A percentile compares a stretch with the other conserved stretches of the same genome.
Conservation (phyloP, 2,888 invertebrate species). For the Crepidodera aurea region DNA sequence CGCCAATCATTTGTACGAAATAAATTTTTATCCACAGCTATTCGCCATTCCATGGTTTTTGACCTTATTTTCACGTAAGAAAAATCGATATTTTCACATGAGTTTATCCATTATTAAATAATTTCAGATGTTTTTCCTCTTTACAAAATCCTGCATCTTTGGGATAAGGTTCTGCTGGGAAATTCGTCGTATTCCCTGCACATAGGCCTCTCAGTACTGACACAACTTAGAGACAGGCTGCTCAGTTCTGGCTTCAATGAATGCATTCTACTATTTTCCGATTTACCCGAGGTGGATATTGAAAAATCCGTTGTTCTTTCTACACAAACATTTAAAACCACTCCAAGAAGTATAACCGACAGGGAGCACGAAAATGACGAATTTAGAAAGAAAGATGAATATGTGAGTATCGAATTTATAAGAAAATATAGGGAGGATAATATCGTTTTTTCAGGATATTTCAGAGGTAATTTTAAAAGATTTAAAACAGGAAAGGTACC, state of each 20-base stretch:
- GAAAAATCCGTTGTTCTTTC: conserved; percentile 91
- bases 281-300: conserved; percentile 96
- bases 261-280: conserved; percentile 97
- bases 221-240: conserved; percentile 84
- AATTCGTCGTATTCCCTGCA: conserved; percentile 93
- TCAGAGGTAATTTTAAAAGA: conserved; percentile 73
- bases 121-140: conserved; percentile 92
- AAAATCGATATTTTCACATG: conserved; percentile 10
- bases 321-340: conserved; percentile 81
- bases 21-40: conserved; percentile 95
- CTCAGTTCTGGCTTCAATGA: conserved; percentile 96
- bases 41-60: conserved; percentile 99
- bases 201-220: conserved; percentile 91
- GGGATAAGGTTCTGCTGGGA: conserved; percentile 95
- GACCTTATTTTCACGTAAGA: conserved; percentile 97
- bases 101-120: neutral
- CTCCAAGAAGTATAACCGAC: conserved; percentile 88
- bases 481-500: conserved; percentile 77
- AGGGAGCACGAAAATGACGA: conserved; percentile 74
- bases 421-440: neutral
- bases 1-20: conserved; percentile 89
- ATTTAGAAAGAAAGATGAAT: conserved; percentile 44
- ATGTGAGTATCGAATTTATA: conserved; percentile 41
- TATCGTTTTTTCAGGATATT: conserved; percentile 67
- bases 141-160: conserved; percentile 96